Base-by-base conservation (phyloP, 2,888 invertebrate genomes). In the Xestoiulus laeticollis region DNA sequence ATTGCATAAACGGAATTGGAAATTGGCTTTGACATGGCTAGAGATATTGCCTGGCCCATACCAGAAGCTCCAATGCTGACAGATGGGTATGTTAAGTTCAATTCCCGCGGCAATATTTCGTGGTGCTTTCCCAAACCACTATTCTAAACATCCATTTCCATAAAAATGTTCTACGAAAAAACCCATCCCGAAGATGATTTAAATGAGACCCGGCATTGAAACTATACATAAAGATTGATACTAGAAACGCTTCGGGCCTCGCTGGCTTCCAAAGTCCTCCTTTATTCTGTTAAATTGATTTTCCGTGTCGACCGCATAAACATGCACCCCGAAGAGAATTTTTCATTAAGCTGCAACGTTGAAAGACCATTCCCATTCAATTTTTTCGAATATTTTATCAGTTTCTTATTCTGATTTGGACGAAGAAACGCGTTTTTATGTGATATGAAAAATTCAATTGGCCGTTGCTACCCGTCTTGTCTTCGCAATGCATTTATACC, bases 271-370 rank as follows among this genome's bases (percentile, higher is more conserved):
- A 53, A 53, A 53, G 19, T 53, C 53, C 12, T 53, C 16, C 19
- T 19, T 53, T 53, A 53, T 53, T 53, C 53, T 0, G 53, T 53
- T 19, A 53, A 53, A 53, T 53, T 53, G 53, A 53, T 53, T 53
- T 53, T 53, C 53, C 19, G 19, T 53, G 53, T 53, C 53, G 53
- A 53, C 53, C 53, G 53, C 53, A 53, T 53, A 53, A 53, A 53
- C 53, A 53, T 53, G 53, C 53, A 53, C 53, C 53, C 53, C 53
- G 53, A 53, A 53, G 53, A 53, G 53, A 53, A 53, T 16, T 53
- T 53, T 53, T 53, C 53, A 53, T 53, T 53, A 53, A 53, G 53
- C 4, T 53, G 16, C 53, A 53, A 19, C 53, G 14, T 19, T 53
- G 53, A 53, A 53, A 53, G 53, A 16, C 53, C 53, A 53, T 53